A percentile compares a stretch with the other conserved stretches of the same genome.
Conservation (phyloP, 30 jellyfish, hydroid and myxozoan species). For the Chrysaora quinquecirrha region DNA sequence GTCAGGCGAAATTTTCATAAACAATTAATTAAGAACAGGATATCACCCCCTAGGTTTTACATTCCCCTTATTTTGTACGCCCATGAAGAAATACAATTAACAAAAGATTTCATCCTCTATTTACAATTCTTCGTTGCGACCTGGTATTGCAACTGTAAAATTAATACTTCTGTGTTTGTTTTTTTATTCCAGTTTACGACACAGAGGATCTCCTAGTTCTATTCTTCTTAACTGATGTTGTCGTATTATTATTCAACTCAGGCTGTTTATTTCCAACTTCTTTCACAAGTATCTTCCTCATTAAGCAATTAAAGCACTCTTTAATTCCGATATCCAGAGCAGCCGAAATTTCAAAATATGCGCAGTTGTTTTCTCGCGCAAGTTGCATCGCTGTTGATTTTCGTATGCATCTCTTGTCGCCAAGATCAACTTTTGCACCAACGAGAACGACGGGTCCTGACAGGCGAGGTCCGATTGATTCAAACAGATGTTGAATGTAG, state of each 20-base stretch:
- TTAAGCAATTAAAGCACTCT: constrained; percentile 15
- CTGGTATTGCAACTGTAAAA: too few species aligned
- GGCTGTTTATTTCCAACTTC: too few species aligned
- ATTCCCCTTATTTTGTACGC: too few species aligned
- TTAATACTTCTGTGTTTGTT: too few species aligned
- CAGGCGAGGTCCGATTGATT: not conserved
- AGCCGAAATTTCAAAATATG: constrained; percentile 41
- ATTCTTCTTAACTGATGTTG: constrained; percentile 19
- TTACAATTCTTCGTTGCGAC: too few species aligned
- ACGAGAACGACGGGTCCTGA: constrained; percentile 17
- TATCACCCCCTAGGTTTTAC: too few species aligned
- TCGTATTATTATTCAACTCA: too few species aligned
- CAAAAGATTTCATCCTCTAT: too few species aligned
- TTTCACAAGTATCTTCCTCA: not conserved
- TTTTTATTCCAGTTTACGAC: too few species aligned
- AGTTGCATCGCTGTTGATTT: constrained; percentile 21
- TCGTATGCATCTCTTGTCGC: constrained; percentile 25
- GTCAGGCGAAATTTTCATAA: too few species aligned
- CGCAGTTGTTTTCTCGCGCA: constrained; percentile 34
- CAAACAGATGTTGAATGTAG: constrained; percentile 24
- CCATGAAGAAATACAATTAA: too few species aligned
- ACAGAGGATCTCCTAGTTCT: constrained; percentile 32
- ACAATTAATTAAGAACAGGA: too few species aligned
- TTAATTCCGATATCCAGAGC: constrained; percentile 38
- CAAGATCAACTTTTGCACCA: constrained; percentile 47